Evolutionary conservation across 2,797 vertebrate species (phyloP), one percentile per base, ranked within the genome.

Genomic region (Dicrostonyx torquatus): DNA sequence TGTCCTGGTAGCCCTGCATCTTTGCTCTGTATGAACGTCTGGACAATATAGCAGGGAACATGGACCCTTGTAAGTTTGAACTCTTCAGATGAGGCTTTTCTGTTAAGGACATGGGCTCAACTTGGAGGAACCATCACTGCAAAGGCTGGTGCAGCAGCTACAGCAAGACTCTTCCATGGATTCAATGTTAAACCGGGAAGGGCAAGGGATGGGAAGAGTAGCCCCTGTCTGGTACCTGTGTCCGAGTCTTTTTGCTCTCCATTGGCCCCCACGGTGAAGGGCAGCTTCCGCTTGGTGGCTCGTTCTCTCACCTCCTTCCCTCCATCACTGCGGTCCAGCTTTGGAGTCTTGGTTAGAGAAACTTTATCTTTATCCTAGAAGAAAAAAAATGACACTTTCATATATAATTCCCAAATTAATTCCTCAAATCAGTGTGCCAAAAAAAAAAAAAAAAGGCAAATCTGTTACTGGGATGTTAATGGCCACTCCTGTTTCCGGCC

Each of bases 191-290:
- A 70, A 34, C 40, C 4, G 2, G 78, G 40, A 66, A 24, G 29
- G 15, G 87, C 13, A 72, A 48, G 37, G 68, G 68, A 66, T 64
- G 12, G 86, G 84, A 14, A 37, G 31, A 75, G 45, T 66, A 58
- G 86, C 43, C 9, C 26, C 22, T 13, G 29, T 6, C 37, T 34
- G 79, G 98, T 99, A 99, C 99, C 99, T 97, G 99, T 99, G 98
- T 99, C 99, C 40, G 99, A 99, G 98, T 99, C 99, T 98, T 99
- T 99, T 98, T 99, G 99, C 99, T 99, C 99, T 99, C 99, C 99
- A 99, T 99, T 99, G 98, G 99, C 99, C 98, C 99, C 99, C 92
- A 99, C 98, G 84, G 99, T 99, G 98, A 99, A 99, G 98, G 99
- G 99, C 98, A 99, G 98, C 98, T 99, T 99, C 98, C 99, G 98